Evolutionary conservation across 2,888 invertebrate genomes (phyloP).

Genomic region (Noctuana brunneofusca): DNA sequence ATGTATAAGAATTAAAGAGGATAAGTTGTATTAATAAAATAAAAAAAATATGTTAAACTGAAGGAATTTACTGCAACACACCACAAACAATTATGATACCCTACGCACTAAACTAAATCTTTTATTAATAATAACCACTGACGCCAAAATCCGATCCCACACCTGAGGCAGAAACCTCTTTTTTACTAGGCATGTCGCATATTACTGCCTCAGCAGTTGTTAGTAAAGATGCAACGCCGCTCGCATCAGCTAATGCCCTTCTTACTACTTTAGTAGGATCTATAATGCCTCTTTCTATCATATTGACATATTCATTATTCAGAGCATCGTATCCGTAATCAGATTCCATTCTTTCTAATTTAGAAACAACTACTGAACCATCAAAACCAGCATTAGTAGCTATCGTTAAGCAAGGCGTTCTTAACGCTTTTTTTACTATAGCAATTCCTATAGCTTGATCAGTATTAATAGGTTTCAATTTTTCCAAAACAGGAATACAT

Average conservation of each 20-base stretch:
- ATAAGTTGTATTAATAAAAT: no score
- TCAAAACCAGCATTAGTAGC: slow-evolving; percentile 96
- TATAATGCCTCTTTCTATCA: slow-evolving; percentile 96
- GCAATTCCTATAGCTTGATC: slow-evolving; percentile 92
- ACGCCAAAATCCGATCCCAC: slow-evolving; percentile 40
- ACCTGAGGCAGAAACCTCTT: slow-evolving; percentile 36
- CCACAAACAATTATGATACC: no score
- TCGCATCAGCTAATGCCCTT: slow-evolving; percentile 69
- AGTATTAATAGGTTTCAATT: slow-evolving; percentile 84
- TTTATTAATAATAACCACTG: slow-evolving; percentile 38
- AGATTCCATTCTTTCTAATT: slow-evolving; percentile 89
- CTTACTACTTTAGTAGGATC: slow-evolving; percentile 93
- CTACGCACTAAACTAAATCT: background rate
- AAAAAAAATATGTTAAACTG: no score
- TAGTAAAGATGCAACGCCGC: slow-evolving; percentile 72
- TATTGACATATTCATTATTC: slow-evolving; percentile 92
- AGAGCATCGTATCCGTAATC: slow-evolving; percentile 94
- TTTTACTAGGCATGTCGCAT: slow-evolving; percentile 84
- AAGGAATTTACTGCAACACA: no score
- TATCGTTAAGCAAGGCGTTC: slow-evolving; percentile 94
- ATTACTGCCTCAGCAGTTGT: slow-evolving; percentile 97
- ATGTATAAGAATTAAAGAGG: no score
- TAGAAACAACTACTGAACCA: slow-evolving; percentile 93
- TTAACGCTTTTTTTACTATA: slow-evolving; percentile 91
- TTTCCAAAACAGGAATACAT: slow-evolving; percentile 87